Base-by-base conservation (phyloP, 2,888 invertebrate genomes). In the Thelaira solivaga region DNA sequence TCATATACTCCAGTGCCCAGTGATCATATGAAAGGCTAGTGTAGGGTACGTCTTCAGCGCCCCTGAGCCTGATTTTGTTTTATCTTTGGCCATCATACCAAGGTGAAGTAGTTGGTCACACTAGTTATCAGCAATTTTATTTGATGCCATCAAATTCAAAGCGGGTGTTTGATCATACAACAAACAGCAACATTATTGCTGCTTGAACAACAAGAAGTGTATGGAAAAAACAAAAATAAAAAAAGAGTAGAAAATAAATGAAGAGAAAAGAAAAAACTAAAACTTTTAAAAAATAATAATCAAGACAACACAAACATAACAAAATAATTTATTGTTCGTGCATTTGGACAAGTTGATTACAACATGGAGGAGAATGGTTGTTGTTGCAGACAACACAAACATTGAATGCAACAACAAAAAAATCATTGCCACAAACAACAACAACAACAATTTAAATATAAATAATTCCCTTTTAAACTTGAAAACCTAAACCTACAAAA, bases 331-430 rank as follows among this genome's bases (percentile, higher is more conserved):
- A 74, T 49, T 51, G 8, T 67, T 65, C 59, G 34, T 74, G 51
- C 49, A 51, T 45, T 49, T 49, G 43, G 62, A 76, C 68, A 68
- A 62, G 75, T 75, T 75, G 62, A 75, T 75, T 75, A 57, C 73
- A 65, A 65, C 55, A 64, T 41, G 47, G 20, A 61, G 55, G 16
- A 36, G n/a, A n/a, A n/a, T n/a, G n/a, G n/a, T n/a, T n/a, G n/a
- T 61, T 75, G 68, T 61, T 61, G 68, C 51, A 36, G 55, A 13
- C 62, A 64, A 69, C 62, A 59, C 34, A 18, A 49, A 68, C 22
- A 47, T 36, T 20, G 29, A 55, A 31, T 47, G 55, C 55, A 55
- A 41, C 39, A 41, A 49, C 36, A 0, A 16, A 18, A 36, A 43
- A 31, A 51, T 4, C 10, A 24, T 31, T 11, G 29, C 10, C 10